phyloP scores from a whole-genome alignment of 2,797 vertebrate species.

The Picus viridis region DNA sequence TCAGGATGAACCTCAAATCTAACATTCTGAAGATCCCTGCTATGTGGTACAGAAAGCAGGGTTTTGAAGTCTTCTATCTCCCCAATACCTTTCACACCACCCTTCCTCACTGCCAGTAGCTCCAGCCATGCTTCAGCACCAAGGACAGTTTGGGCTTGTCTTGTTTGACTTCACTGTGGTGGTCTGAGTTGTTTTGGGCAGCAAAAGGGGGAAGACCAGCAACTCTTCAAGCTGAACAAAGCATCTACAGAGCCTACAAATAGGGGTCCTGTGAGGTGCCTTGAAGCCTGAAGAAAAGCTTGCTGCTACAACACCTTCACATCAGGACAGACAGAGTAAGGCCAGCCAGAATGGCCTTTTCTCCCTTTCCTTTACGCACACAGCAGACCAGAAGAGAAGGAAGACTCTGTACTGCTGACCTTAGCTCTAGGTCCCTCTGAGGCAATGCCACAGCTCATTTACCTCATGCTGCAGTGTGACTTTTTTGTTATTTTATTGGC shows the following conservation, averaged over 20 bases:
- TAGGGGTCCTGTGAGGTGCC: not conserved
- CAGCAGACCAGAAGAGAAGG: not conserved
- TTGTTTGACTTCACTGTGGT: not conserved
- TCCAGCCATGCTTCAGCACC: not conserved
- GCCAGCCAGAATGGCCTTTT: not conserved
- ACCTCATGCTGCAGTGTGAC: not conserved
- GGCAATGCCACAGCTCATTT: slow-evolving; percentile 57
- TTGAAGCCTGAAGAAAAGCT: not conserved
- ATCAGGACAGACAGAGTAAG: not conserved
- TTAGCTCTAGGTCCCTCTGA: slow-evolving; percentile 2
- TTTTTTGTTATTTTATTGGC: not conserved
- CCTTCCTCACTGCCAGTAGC: not conserved
- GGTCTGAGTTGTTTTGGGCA: not conserved
- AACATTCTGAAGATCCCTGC: not conserved
- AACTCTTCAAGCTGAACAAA: not conserved
- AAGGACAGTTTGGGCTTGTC: not conserved
- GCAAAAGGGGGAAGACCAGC: not conserved
- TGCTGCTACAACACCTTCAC: not conserved
- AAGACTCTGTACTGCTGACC: not conserved
- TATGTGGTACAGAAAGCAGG: not conserved
- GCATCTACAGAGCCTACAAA: not conserved
- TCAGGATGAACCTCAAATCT: not conserved
- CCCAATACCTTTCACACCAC: rapidly evolving
- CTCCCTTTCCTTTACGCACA: not conserved
- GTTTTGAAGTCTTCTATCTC: not conserved